Percentiles rank a stretch among this genome's conserved stretches.
Evolutionary conservation across 1,140 invertebrate genomes (phyloP).

Genomic region (Drosophila malerkotliana): DNA sequence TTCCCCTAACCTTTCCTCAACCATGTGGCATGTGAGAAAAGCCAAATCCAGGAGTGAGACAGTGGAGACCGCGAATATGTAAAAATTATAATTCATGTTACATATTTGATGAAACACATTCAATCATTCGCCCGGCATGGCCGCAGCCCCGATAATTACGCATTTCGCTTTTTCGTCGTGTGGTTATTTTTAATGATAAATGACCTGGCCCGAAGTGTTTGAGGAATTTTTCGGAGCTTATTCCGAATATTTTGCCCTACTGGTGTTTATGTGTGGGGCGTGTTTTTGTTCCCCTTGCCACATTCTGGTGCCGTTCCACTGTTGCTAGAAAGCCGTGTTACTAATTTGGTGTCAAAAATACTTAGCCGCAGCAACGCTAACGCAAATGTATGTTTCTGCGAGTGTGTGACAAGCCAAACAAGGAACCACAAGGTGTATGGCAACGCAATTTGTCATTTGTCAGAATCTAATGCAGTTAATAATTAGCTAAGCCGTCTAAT

Average conservation of each 20-base stretch:
- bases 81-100: slow-evolving; percentile 82
- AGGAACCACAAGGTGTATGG: slow-evolving; percentile 23
- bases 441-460: slow-evolving; percentile 76
- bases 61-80: slow-evolving; percentile 52
- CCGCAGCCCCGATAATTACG: slow-evolving; percentile 76
- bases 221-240: slow-evolving; percentile 71
- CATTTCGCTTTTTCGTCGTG: slow-evolving; percentile 63
- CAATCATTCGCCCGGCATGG: slow-evolving; percentile 63
- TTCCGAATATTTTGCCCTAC: slow-evolving; percentile 56
- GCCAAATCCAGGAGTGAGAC: background rate
- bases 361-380: slow-evolving; percentile 41
- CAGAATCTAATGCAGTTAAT: slow-evolving; percentile 75
- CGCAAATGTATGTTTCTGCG: slow-evolving; percentile 2
- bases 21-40: slow-evolving; percentile 21
- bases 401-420: slow-evolving; percentile 16
- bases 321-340: slow-evolving; percentile 9
- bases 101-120: slow-evolving; percentile 82
- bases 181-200: slow-evolving; percentile 81
- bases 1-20: background rate
- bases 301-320: background rate
- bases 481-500: slow-evolving; percentile 64
- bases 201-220: slow-evolving; percentile 73
- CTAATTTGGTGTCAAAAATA: slow-evolving; percentile 77
- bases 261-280: slow-evolving; percentile 63
- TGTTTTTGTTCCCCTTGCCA: slow-evolving; percentile 11